Percentiles rank a stretch among this genome's conserved stretches.
phyloP scores from a whole-genome alignment of 2,113 vertebrate genomes.

The Platanista minor region DNA sequence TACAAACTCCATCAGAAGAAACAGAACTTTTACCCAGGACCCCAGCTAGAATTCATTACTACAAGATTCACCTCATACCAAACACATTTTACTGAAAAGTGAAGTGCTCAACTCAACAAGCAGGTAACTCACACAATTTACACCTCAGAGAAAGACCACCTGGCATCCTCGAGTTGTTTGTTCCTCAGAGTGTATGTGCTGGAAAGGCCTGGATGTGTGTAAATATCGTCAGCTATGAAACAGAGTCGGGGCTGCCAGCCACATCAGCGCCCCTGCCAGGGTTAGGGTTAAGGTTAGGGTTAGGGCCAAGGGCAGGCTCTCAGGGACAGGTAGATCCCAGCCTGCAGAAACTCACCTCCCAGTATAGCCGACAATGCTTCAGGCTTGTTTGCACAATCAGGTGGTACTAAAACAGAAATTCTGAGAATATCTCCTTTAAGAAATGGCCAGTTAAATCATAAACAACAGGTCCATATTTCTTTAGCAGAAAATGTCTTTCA shows the following conservation, averaged over 20 bases:
- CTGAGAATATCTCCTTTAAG: slow-evolving; percentile 29
- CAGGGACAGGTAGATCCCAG: not conserved
- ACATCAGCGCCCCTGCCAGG: not conserved
- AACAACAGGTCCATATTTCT: slow-evolving; percentile 47
- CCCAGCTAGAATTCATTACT: not conserved
- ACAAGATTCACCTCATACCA: not conserved
- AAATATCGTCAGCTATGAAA: accelerated
- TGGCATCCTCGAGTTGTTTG: accelerated
- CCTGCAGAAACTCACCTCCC: not conserved
- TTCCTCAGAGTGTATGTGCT: accelerated
- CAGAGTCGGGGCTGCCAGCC: accelerated
- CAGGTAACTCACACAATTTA: not conserved
- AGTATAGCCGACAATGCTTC: not conserved
- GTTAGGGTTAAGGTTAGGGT: not conserved
- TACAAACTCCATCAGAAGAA: slow-evolving; percentile 70
- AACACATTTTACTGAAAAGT: not conserved
- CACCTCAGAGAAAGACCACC: not conserved
- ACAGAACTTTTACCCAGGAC: slow-evolving; percentile 38
- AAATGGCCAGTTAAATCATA: slow-evolving; percentile 46
- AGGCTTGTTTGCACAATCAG: not conserved
- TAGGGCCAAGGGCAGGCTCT: not conserved
- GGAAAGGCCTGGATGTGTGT: not conserved
- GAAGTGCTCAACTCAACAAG: not conserved
- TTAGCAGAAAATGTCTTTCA: slow-evolving; percentile 46
- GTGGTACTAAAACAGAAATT: not conserved